phyloP scores from a whole-genome alignment of 2,797 vertebrate genomes.

The Lepilemur septentrionalis region DNA sequence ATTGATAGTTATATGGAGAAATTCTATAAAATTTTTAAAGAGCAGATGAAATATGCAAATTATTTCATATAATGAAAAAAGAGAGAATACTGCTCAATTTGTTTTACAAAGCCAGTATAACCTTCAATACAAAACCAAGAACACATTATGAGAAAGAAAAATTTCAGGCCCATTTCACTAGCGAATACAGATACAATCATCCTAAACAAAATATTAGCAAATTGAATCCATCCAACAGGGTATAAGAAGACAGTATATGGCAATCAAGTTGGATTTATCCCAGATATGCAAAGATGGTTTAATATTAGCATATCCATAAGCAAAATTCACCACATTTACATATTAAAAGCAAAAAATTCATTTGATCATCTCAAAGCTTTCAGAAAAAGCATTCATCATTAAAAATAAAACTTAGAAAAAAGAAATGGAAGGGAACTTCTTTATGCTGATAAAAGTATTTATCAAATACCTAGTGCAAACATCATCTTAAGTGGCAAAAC shows the following conservation, averaged over 20 bases:
- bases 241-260: neutral
- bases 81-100: neutral
- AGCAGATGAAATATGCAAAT: neutral
- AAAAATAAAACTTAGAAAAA: constrained; percentile 7
- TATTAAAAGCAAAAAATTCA: neutral
- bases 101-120: neutral
- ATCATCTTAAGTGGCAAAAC: neutral
- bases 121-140: neutral
- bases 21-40: neutral
- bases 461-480: neutral
- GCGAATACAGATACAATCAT: neutral
- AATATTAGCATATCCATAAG: neutral
- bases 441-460: neutral
- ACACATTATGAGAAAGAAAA: neutral
- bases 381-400: neutral
- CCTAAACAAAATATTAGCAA: neutral
- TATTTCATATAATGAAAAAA: neutral
- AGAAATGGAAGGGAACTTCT: neutral
- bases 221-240: neutral
- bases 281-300: neutral
- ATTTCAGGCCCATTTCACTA: neutral
- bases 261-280: neutral
- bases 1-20: neutral
- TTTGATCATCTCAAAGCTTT: neutral
- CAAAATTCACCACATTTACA: neutral